Evolutionary conservation across 2,797 vertebrate species (phyloP).

Genomic region (Octomys mimax): DNA sequence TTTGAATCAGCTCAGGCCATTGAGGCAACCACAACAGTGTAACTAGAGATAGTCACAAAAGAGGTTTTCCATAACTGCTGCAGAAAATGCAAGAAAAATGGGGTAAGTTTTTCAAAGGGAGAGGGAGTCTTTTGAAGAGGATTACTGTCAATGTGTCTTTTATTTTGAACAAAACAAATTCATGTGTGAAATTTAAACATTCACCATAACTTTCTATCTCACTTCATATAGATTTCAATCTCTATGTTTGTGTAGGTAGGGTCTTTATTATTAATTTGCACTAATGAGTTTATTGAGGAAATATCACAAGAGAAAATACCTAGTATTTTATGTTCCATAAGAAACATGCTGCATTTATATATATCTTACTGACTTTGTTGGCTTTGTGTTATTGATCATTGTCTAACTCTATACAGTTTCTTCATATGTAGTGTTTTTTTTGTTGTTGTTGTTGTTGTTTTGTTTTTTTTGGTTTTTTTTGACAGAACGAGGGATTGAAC

Average conservation of each 20-base stretch:
- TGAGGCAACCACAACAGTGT: not conserved
- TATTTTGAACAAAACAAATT: too few species aligned
- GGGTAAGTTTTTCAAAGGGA: not conserved
- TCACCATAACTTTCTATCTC: not conserved
- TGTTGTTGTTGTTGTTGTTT: too few species aligned
- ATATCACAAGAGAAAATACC: not conserved
- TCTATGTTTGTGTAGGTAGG: not conserved
- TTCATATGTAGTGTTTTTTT: not conserved
- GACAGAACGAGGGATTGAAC: too few species aligned
- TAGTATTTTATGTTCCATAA: not conserved
- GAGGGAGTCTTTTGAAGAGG: not conserved
- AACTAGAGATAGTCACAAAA: not conserved
- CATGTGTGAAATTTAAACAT: not conserved
- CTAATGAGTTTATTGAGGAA: conserved; percentile 4
- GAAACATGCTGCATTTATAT: not conserved
- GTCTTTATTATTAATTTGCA: conserved; percentile 30
- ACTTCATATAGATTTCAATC: not conserved
- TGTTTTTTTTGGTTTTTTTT: too few species aligned
- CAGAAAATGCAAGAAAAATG: not conserved
- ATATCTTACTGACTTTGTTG: conserved; percentile 23
- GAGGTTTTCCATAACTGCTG: not conserved
- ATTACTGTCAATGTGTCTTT: not conserved
- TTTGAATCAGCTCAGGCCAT: not conserved
- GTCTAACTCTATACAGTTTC: not conserved
- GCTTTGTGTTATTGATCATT: not conserved